phyloP scores from a whole-genome alignment of 2,797 vertebrate genomes.

The Cephalopachus bancanus region DNA sequence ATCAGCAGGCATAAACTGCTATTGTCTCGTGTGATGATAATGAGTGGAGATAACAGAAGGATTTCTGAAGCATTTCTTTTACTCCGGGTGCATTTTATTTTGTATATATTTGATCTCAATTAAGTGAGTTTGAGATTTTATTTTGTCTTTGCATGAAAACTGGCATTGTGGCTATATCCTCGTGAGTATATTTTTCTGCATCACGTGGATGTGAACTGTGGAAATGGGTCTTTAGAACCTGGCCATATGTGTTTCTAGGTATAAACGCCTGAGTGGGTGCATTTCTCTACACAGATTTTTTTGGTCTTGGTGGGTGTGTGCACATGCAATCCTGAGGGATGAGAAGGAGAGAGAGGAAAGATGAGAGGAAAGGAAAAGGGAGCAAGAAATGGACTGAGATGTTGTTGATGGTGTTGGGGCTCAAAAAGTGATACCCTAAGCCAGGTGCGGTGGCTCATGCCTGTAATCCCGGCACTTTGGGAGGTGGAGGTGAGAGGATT shows the following conservation, averaged over 20 bases:
- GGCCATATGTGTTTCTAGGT: slow-evolving; percentile 76
- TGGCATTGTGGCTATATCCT: not conserved
- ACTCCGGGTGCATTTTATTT: slow-evolving; percentile 25
- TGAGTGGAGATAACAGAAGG: not conserved
- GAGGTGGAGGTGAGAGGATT: too few species aligned
- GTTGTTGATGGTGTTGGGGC: not conserved
- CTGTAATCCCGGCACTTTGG: too few species aligned
- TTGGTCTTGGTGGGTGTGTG: slow-evolving; percentile 69
- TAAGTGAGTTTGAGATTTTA: slow-evolving; percentile 39
- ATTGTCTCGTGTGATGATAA: not conserved
- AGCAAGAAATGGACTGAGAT: not conserved
- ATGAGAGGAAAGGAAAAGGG: not conserved
- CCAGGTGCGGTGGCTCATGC: too few species aligned
- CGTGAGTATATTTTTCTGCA: not conserved
- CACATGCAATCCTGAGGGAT: slow-evolving; percentile 54
- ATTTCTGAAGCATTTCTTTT: slow-evolving; percentile 39
- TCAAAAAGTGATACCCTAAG: not conserved
- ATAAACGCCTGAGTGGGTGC: slow-evolving; percentile 72
- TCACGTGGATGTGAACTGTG: not conserved
- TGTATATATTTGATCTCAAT: slow-evolving; percentile 22
- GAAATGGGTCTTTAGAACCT: slow-evolving; percentile 60
- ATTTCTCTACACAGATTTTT: slow-evolving; percentile 74
- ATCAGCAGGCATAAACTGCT: not conserved
- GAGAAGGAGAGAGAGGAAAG: slow-evolving; percentile 28
- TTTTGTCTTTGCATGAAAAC: slow-evolving; percentile 26